Evolutionary conservation across 2,113 vertebrate species (phyloP).

Genomic region (Xenopus laevis): DNA sequence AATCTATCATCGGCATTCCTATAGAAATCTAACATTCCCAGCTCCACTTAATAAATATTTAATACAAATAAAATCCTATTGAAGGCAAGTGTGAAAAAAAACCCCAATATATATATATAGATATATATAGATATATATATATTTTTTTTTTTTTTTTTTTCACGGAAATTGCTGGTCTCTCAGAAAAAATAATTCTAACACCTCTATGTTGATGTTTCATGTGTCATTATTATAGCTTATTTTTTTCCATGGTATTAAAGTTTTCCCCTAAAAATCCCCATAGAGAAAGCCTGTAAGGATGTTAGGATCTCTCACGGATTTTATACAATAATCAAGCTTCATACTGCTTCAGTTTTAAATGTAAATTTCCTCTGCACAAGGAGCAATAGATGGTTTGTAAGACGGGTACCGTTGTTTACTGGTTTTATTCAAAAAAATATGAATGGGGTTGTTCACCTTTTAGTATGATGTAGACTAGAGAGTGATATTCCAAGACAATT

Average conservation of each 20-base stretch:
- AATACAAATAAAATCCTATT: constrained; percentile 21
- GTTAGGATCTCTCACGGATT: neutral
- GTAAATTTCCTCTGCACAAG: too few species aligned
- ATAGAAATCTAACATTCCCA: constrained; percentile 22
- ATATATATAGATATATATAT: too few species aligned
- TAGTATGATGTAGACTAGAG: too few species aligned
- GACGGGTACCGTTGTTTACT: too few species aligned
- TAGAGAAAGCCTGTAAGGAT: neutral
- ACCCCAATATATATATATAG: too few species aligned
- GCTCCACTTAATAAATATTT: constrained; percentile 31
- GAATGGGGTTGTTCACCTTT: too few species aligned
- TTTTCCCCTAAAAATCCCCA: neutral
- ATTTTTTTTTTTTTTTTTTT: too few species aligned
- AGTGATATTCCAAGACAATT: too few species aligned
- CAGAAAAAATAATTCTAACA: constrained; percentile 9
- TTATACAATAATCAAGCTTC: too few species aligned
- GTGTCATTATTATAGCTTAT: neutral
- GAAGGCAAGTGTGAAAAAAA: constrained; percentile 18
- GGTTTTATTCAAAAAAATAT: too few species aligned
- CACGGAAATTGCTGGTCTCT: neutral
- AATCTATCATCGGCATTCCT: constrained; percentile 16
- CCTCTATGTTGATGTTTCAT: neutral
- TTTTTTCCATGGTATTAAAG: neutral
- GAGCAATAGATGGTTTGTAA: too few species aligned
- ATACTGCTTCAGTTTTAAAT: too few species aligned